These are phyloP conservation scores for Drosophila maculinotata DNA, from an alignment of 2,888 invertebrate genomes.

Conservation along the genomic window DNA sequence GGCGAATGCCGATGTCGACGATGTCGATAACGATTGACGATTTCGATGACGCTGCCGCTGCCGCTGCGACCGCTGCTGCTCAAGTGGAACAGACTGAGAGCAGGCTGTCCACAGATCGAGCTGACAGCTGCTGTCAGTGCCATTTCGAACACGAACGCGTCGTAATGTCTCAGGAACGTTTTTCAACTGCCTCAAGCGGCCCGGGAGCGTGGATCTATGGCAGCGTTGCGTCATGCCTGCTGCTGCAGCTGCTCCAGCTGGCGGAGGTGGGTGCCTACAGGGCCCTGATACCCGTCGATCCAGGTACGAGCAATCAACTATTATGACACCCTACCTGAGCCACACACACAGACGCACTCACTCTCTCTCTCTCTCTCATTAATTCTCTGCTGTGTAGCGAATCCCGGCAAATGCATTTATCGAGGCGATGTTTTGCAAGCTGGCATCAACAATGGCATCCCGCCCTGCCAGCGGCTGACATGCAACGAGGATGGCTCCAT, in stretches of 20 bases:
- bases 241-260: conserved; percentile 37
- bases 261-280: conserved; percentile 59
- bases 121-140: conserved; percentile 53
- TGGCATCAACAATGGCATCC: conserved; percentile 78
- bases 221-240: conserved; percentile 23
- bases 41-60: conserved; percentile 23
- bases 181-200: conserved; percentile 1
- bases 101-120: conserved; percentile 8
- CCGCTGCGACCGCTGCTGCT: conserved; percentile 11
- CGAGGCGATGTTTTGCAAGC: conserved; percentile 75
- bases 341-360: neutral
- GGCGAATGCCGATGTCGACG: conserved; percentile 40
- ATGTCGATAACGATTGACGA: too few relatives aligned
- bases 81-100: conserved; percentile 24
- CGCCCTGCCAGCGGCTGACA: conserved; percentile 82
- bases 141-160: conserved; percentile 62
- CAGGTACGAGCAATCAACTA: conserved; percentile 57
- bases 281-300: conserved; percentile 71
- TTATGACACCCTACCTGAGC: neutral
- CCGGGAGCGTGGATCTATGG: conserved; percentile 14
- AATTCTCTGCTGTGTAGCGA: conserved; percentile 8
- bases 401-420: conserved; percentile 82
- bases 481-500: conserved; percentile 81
- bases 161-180: conserved; percentile 55
- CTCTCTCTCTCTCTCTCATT: neutral